These are phyloP conservation scores for Sebastes paucispinis DNA, from an alignment of 2,797 vertebrate species.

Conservation along the genomic window DNA sequence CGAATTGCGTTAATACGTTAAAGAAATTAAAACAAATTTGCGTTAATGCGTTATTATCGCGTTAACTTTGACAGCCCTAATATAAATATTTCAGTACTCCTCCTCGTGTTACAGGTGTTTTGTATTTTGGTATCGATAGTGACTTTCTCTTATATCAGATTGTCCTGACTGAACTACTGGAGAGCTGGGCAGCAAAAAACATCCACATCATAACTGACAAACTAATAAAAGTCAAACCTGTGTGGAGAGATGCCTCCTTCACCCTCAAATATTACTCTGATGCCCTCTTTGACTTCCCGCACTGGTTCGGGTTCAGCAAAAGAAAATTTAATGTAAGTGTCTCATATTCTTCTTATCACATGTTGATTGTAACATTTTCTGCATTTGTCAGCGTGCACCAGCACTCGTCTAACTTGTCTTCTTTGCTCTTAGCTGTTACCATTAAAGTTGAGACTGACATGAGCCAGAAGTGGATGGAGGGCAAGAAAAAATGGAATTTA, in stretches of 20 bases:
- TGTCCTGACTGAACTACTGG: slow-evolving; percentile 62
- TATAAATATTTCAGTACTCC: no score
- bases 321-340: slow-evolving; percentile 59
- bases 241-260: slow-evolving; percentile 69
- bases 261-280: slow-evolving; percentile 75
- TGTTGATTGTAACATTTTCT: background rate
- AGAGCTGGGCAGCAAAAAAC: slow-evolving; percentile 48
- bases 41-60: no score
- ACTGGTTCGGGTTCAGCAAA: slow-evolving; percentile 78
- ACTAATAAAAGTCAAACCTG: background rate
- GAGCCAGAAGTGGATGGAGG: slow-evolving; percentile 8
- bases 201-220: background rate
- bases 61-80: no score
- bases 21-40: no score
- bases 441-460: slow-evolving; percentile 51
- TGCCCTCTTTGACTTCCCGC: slow-evolving; percentile 76
- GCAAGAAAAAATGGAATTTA: background rate
- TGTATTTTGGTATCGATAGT: background rate
- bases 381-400: background rate
- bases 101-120: background rate
- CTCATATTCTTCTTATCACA: background rate
- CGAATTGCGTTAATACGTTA: no score
- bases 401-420: background rate
- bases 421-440: background rate
- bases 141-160: slow-evolving; percentile 46